These are phyloP conservation scores for Cydia pomonella DNA, from an alignment of 1,140 invertebrate species.

Conservation along the genomic window DNA sequence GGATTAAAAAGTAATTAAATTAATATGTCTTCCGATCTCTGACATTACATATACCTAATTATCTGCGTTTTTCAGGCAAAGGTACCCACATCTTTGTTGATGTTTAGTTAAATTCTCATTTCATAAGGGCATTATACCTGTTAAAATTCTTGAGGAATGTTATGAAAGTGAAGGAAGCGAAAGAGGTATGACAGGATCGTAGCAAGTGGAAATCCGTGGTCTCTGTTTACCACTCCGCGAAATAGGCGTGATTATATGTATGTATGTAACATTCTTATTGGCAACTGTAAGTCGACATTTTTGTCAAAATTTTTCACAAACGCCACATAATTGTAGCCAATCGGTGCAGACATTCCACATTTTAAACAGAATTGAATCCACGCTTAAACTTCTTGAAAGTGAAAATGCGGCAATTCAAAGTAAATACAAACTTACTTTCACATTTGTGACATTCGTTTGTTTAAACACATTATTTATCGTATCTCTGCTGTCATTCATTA, in stretches of 20 bases:
- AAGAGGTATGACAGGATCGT: no score
- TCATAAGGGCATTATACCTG: no score
- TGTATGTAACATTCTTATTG: no score
- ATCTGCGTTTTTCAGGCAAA: neutral
- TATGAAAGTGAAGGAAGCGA: no score
- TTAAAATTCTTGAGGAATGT: no score
- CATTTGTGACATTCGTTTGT: neutral
- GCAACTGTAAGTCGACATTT: neutral
- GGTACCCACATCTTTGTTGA: no score
- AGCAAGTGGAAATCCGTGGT: no score
- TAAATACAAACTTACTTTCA: slow-evolving; percentile 9
- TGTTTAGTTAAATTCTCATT: no score
- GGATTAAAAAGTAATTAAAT: neutral
- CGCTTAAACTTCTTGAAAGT: neutral
- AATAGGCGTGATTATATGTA: no score
- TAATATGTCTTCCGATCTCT: neutral
- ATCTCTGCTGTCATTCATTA: neutral
- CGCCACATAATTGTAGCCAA: neutral
- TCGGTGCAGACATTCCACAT: slow-evolving; percentile 1
- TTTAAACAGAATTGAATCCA: neutral
- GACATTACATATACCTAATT: neutral
- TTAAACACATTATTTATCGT: neutral
- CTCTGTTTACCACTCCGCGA: no score
- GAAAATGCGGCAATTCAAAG: neutral
- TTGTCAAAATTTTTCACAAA: neutral